Percentiles rank a stretch among this genome's conserved stretches.
phyloP scores from a whole-genome alignment of 2,888 invertebrate genomes.

The Cyaniris semiargus region DNA sequence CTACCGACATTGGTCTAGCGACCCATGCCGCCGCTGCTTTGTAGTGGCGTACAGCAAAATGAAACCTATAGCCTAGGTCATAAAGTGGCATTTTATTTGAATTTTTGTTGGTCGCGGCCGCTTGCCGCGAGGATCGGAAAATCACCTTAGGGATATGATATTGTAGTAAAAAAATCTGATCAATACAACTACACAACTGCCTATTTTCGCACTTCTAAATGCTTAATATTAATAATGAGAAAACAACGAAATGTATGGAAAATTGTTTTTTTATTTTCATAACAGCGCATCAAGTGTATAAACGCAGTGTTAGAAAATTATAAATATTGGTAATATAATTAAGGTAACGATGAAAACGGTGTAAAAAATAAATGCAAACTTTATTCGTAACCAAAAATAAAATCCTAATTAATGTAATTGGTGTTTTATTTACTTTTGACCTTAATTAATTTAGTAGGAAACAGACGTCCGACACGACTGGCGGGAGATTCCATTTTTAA shows the following conservation, averaged over 20 bases:
- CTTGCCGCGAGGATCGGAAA: too few relatives aligned
- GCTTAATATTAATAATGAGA: constrained; percentile 5
- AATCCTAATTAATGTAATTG: constrained; percentile 69
- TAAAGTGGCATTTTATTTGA: too few relatives aligned
- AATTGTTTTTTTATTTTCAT: constrained; percentile 34
- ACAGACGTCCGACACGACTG: too few relatives aligned
- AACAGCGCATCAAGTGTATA: constrained; percentile 36
- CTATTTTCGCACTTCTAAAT: neutral
- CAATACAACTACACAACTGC: neutral
- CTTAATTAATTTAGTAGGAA: neutral
- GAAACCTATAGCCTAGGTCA: too few relatives aligned
- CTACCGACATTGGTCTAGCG: too few relatives aligned
- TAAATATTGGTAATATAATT: constrained; percentile 27
- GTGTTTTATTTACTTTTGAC: constrained; percentile 5
- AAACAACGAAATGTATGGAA: constrained; percentile 43
- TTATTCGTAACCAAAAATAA: constrained; percentile 52
- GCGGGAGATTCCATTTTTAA: too few relatives aligned
- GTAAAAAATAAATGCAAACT: constrained; percentile 33
- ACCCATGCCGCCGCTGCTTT: too few relatives aligned
- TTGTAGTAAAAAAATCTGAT: neutral
- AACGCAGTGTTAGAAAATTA: constrained; percentile 35
- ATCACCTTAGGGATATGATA: neutral
- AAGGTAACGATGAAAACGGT: constrained; percentile 10
- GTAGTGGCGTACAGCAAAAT: too few relatives aligned
- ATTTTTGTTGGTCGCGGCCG: too few relatives aligned